Conservation (phyloP, 2,113 vertebrate species). For the Dasyornis broadbenti region DNA sequence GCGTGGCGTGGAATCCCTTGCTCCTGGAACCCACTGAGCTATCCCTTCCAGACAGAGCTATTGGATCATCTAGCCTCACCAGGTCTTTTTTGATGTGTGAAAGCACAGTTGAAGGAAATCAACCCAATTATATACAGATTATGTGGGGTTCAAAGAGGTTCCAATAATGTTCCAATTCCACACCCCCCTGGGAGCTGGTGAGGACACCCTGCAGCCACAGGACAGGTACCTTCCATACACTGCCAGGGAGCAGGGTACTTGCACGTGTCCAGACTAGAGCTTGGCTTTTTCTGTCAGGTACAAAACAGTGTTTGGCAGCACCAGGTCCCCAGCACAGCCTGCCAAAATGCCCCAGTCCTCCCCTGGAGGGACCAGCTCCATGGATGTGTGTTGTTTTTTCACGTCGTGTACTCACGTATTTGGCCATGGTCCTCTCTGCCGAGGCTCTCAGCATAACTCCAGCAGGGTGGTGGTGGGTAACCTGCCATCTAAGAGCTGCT, state of each 20-base stretch:
- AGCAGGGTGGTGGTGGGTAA: neutral
- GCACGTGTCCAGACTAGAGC: neutral
- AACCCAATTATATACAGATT: neutral
- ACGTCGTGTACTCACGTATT: accelerated
- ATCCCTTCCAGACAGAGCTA: neutral
- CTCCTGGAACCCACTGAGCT: neutral
- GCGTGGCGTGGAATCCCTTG: neutral
- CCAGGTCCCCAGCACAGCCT: neutral
- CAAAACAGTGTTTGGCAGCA: neutral
- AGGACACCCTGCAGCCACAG: neutral
- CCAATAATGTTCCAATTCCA: neutral
- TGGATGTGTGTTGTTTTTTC: neutral
- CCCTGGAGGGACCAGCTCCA: neutral
- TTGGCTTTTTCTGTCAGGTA: neutral
- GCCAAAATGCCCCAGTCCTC: neutral
- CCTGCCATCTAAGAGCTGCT: neutral
- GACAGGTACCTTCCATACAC: neutral
- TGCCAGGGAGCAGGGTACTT: neutral
- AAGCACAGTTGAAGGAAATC: neutral
- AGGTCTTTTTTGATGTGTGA: neutral
- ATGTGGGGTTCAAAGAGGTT: neutral
- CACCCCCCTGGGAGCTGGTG: neutral
- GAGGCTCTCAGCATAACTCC: neutral
- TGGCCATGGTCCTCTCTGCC: neutral
- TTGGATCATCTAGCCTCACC: neutral